Conservation (phyloP, 2,888 invertebrate genomes). For the Fragum whitleyi region DNA sequence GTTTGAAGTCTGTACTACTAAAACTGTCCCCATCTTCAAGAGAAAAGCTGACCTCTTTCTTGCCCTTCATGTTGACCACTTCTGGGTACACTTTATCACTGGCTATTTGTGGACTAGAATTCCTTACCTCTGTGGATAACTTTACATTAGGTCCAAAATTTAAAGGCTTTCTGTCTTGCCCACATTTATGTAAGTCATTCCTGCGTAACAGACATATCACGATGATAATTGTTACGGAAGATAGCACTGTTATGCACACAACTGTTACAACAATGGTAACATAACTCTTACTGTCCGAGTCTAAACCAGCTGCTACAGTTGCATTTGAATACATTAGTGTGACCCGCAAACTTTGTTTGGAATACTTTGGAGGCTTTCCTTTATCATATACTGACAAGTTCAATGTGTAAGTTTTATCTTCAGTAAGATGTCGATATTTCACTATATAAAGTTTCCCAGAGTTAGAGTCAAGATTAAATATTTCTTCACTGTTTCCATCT, state of each 20-base stretch:
- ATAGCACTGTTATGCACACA: constrained; percentile 67
- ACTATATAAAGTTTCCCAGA: constrained; percentile 63
- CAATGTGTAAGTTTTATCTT: constrained; percentile 57
- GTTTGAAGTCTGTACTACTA: constrained; percentile 42
- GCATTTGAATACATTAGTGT: constrained; percentile 63
- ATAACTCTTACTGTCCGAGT: constrained; percentile 56
- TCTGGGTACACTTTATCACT: constrained; percentile 60
- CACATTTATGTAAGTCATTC: constrained; percentile 60
- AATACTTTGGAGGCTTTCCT: constrained; percentile 54
- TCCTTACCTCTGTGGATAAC: constrained; percentile 1
- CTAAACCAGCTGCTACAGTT: constrained; percentile 30
- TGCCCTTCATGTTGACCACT: constrained; percentile 47
- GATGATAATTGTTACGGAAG: constrained; percentile 66
- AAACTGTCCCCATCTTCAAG: constrained; percentile 56
- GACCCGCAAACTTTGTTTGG: constrained; percentile 47
- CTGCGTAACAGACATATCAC: constrained; percentile 66
- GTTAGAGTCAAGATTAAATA: constrained; percentile 66
- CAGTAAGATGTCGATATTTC: constrained; percentile 63
- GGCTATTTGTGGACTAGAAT: constrained; percentile 38
- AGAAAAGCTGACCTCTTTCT: constrained; percentile 69
- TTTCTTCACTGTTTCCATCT: constrained; percentile 89
- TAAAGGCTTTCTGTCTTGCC: constrained; percentile 21
- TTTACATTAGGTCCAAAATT: constrained; percentile 1
- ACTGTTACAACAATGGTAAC: constrained; percentile 68
- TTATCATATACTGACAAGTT: constrained; percentile 64